Conservation (phyloP, 2,113 vertebrate species). For the Crypturellus undulatus region DNA sequence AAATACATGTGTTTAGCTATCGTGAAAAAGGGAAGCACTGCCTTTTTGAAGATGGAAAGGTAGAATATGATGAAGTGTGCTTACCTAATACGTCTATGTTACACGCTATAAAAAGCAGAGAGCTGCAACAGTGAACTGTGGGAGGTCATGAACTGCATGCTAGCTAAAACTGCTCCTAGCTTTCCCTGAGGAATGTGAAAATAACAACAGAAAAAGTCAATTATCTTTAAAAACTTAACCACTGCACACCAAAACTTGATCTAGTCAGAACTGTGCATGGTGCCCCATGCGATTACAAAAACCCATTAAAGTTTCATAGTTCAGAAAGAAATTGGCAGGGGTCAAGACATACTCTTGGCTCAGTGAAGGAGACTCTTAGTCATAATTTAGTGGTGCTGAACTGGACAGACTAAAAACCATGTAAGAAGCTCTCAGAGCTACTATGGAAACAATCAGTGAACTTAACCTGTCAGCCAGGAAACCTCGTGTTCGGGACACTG, state of each 20-base stretch:
- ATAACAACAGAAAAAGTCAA: fast-evolving
- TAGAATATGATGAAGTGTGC: fast-evolving
- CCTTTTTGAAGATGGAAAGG: background rate
- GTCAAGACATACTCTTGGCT: background rate
- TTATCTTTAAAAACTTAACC: background rate
- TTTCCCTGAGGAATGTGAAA: background rate
- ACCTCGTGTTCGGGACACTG: too few species aligned
- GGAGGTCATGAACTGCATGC: too few species aligned
- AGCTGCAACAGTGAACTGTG: too few species aligned
- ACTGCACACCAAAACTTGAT: background rate
- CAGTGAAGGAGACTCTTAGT: too few species aligned
- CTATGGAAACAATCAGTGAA: too few species aligned
- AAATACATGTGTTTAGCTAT: background rate
- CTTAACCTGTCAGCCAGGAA: too few species aligned
- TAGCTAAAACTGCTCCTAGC: background rate
- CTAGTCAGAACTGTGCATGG: background rate
- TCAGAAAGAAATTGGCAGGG: background rate
- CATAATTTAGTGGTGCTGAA: too few species aligned
- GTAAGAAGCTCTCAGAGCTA: too few species aligned
- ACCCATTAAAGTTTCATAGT: background rate
- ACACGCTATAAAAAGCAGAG: background rate
- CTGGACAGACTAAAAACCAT: too few species aligned
- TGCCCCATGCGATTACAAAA: background rate
- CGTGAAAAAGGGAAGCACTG: background rate
- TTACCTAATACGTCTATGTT: background rate